phyloP scores from a whole-genome alignment of 1,140 invertebrate genomes.

The Macrobrachium nipponense region DNA sequence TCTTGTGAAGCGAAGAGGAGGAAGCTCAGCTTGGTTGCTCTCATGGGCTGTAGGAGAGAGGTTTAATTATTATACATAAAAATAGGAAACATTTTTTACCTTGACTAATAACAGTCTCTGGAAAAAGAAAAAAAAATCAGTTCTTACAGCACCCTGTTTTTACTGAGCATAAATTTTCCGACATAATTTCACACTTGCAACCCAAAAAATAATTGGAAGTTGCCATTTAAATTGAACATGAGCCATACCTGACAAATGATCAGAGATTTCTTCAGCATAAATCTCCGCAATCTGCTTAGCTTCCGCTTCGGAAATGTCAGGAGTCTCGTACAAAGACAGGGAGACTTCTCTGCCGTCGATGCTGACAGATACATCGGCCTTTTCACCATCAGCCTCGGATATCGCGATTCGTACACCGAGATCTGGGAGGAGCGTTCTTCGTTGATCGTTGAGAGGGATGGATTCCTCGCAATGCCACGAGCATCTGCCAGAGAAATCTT shows the following conservation, averaged over 20 bases:
- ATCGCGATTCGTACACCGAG: constrained; percentile 83
- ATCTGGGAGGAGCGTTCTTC: constrained; percentile 88
- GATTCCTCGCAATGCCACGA: constrained; percentile 76
- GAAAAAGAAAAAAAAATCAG: background rate
- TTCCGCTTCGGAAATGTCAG: constrained; percentile 90
- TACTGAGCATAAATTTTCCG: no score
- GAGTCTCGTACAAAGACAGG: constrained; percentile 90
- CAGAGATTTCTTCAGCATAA: constrained; percentile 91
- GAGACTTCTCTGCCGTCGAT: constrained; percentile 93
- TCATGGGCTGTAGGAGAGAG: constrained; percentile 69
- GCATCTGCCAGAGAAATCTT: constrained; percentile 63
- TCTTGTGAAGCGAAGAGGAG: constrained; percentile 87
- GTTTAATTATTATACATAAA: background rate
- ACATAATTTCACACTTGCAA: background rate
- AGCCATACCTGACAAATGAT: constrained; percentile 80
- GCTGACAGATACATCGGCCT: constrained; percentile 86
- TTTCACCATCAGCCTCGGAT: constrained; percentile 76
- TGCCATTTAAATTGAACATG: background rate
- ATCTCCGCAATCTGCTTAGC: constrained; percentile 91
- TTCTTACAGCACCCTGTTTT: no score
- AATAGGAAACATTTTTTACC: background rate
- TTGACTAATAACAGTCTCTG: background rate
- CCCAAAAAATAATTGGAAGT: background rate
- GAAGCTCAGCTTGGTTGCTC: constrained; percentile 88
- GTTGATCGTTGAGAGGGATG: constrained; percentile 88